A percentile compares a stretch with the other conserved stretches of the same genome.
Evolutionary conservation across 2,113 vertebrate species (phyloP).

Genomic region (Ictalurus furcatus): DNA sequence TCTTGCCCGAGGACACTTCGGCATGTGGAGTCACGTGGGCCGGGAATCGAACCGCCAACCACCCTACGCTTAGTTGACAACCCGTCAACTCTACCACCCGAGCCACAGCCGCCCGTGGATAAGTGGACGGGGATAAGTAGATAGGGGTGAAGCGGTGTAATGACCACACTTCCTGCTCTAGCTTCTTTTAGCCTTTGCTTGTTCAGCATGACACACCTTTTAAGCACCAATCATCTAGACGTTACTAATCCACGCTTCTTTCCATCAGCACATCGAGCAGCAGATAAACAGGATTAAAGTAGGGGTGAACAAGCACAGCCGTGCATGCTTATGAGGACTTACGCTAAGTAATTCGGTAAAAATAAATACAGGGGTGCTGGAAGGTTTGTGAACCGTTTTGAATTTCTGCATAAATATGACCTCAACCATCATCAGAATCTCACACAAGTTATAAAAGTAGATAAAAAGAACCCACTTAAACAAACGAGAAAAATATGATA

Average conservation of each 20-base stretch:
- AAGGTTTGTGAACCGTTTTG: no score
- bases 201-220: slow-evolving; percentile 28
- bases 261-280: slow-evolving; percentile 54
- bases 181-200: slow-evolving; percentile 39
- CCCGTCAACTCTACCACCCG: no score
- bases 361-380: not conserved
- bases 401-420: no score
- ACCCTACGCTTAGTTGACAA: no score
- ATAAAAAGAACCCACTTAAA: no score
- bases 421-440: no score
- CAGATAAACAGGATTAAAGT: slow-evolving; percentile 52
- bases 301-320: slow-evolving; percentile 16
- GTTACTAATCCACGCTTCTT: slow-evolving; percentile 51
- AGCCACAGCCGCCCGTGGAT: no score
- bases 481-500: no score
- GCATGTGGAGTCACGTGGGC: no score
- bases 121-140: not conserved
- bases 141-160: not conserved
- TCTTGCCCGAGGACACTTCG: no score
- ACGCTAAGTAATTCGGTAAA: not conserved
- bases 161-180: slow-evolving; percentile 35
- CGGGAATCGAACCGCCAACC: no score
- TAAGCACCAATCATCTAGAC: slow-evolving; percentile 32
- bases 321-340: not conserved
- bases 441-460: no score